phyloP scores from a whole-genome alignment of 2,888 invertebrate species.

The Nudaria mundana region DNA sequence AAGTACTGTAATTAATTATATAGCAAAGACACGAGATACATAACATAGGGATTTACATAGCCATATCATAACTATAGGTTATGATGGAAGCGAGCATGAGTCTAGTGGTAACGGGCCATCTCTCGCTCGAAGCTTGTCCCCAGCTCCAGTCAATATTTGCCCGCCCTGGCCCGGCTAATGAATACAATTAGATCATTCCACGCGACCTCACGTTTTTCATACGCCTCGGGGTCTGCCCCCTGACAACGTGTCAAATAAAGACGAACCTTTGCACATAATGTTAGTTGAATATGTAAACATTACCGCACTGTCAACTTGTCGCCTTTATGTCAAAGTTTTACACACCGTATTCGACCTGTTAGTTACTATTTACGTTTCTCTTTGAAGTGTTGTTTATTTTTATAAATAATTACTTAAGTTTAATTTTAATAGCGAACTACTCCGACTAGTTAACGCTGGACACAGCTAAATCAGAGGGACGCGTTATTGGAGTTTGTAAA shows the following conservation, averaged over 20 bases:
- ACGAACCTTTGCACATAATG: conserved; percentile 56
- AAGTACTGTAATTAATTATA: too few species aligned
- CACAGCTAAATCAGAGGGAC: too few species aligned
- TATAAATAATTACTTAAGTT: too few species aligned
- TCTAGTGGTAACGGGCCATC: conserved; percentile 33
- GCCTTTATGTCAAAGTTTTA: conserved; percentile 22
- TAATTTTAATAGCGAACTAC: too few species aligned
- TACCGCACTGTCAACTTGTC: conserved; percentile 31
- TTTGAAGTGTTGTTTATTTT: not conserved
- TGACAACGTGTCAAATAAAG: conserved; percentile 68
- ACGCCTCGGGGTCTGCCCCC: conserved; percentile 62
- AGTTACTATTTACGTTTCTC: not conserved
- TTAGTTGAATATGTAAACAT: conserved; percentile 51
- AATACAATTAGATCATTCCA: conserved; percentile 82
- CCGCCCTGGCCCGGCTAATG: conserved; percentile 75
- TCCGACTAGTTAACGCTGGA: too few species aligned
- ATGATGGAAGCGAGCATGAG: conserved; percentile 31
- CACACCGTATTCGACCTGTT: conserved; percentile 5
- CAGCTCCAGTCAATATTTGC: conserved; percentile 75
- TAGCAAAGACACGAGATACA: too few species aligned
- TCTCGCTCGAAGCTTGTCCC: conserved; percentile 42
- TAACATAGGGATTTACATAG: too few species aligned
- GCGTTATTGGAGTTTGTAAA: too few species aligned
- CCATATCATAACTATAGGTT: conserved; percentile 26
- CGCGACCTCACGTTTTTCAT: conserved; percentile 79